phyloP scores from a whole-genome alignment of 2,888 invertebrate genomes.

The Lycia hirtaria region DNA sequence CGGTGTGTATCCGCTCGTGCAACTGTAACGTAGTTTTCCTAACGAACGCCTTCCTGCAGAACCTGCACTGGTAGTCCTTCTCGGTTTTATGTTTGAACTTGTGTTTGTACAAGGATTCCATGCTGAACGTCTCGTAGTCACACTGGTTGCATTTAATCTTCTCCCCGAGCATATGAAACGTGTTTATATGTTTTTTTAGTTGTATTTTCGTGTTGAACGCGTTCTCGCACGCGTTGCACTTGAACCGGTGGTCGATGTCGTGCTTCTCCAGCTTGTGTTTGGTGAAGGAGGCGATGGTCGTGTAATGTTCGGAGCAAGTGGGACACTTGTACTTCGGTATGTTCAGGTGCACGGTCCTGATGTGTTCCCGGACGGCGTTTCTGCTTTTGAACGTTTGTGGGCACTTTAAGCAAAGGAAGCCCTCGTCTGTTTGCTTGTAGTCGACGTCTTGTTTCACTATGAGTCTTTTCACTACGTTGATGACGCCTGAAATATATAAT shows the following conservation, averaged over 20 bases:
- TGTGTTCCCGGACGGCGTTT: not conserved
- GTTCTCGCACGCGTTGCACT: conserved; percentile 71
- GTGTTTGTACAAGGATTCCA: conserved; percentile 66
- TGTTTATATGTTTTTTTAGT: conserved; percentile 63
- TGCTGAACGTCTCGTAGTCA: conserved; percentile 67
- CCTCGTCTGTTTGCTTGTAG: conserved; percentile 8
- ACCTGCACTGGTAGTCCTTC: conserved; percentile 72
- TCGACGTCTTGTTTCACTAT: conserved; percentile 6
- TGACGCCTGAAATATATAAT: conserved; percentile 5
- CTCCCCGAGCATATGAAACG: conserved; percentile 72
- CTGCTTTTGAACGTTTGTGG: not conserved
- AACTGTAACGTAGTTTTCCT: conserved; percentile 63
- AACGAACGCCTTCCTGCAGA: conserved; percentile 73
- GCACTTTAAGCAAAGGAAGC: conserved; percentile 11
- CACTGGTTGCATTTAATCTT: conserved; percentile 65
- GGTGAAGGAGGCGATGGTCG: not conserved
- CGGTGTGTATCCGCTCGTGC: conserved; percentile 74
- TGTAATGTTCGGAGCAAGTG: not conserved
- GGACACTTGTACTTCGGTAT: conserved; percentile 8
- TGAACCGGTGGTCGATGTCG: conserved; percentile 64
- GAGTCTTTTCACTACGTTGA: not conserved
- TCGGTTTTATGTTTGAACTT: conserved; percentile 71
- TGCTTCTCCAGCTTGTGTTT: conserved; percentile 65
- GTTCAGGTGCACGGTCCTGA: conserved; percentile 1
- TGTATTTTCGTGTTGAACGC: conserved; percentile 64